These are phyloP conservation scores for Parazoanthus darwini DNA, from an alignment of 92 coral and sea anemone genomes.

Conservation along the genomic window DNA sequence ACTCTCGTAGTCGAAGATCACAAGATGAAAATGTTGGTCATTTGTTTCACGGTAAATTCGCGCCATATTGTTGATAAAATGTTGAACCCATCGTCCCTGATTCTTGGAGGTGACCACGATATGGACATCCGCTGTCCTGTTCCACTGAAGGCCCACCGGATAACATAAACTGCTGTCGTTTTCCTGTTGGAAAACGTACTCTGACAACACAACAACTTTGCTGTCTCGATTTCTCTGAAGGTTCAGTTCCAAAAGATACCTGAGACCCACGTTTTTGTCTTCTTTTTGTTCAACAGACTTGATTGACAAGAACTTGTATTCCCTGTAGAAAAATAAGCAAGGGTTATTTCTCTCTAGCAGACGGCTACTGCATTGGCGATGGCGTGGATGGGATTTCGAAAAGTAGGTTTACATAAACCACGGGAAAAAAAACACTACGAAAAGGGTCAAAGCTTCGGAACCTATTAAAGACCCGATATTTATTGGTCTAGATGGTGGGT, in stretches of 20 bases:
- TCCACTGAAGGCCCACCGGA: constrained; percentile 77
- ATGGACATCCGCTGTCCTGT: constrained; percentile 69
- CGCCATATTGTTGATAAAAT: constrained; percentile 78
- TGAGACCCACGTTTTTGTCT: constrained; percentile 51
- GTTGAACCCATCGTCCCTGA: constrained; percentile 89
- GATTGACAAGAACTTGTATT: constrained; percentile 52
- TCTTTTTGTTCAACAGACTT: constrained; percentile 76
- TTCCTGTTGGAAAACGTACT: constrained; percentile 67
- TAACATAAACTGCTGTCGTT: constrained; percentile 55
- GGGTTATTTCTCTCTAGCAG: too few species aligned
- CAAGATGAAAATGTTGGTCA: constrained; percentile 72
- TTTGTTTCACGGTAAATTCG: constrained; percentile 68
- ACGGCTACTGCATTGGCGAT: too few species aligned
- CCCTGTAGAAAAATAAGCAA: constrained; percentile 39
- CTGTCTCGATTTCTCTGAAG: constrained; percentile 56
- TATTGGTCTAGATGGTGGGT: too few species aligned
- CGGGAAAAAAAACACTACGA: too few species aligned
- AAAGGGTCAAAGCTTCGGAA: too few species aligned
- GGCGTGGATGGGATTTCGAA: too few species aligned
- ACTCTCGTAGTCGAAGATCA: constrained; percentile 77
- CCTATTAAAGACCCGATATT: too few species aligned
- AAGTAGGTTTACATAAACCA: too few species aligned
- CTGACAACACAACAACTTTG: constrained; percentile 66
- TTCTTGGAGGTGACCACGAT: constrained; percentile 71
- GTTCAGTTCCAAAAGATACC: constrained; percentile 79